A percentile compares a stretch with the other conserved stretches of the same genome.
Evolutionary conservation across 2,797 vertebrate species (phyloP).

Genomic region (Diplodus puntazzo): DNA sequence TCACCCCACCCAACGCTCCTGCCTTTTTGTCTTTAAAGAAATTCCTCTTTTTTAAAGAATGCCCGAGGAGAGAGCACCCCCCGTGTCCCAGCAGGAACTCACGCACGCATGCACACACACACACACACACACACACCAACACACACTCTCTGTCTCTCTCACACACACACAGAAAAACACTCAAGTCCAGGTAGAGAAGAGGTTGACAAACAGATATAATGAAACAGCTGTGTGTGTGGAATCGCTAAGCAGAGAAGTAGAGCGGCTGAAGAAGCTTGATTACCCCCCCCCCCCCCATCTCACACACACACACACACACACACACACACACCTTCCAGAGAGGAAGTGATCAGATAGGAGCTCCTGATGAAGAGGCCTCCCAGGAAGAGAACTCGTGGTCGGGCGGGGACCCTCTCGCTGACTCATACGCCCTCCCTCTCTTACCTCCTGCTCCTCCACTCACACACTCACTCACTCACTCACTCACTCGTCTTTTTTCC

Average conservation of each 20-base stretch:
- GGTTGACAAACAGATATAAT: constrained; percentile 65
- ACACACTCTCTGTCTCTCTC: constrained; percentile 6
- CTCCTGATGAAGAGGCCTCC: constrained; percentile 73
- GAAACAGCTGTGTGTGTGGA: constrained; percentile 41
- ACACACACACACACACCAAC: constrained; percentile 5
- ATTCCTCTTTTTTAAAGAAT: constrained; percentile 84
- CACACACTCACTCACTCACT: too few species aligned
- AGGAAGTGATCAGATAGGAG: constrained; percentile 76
- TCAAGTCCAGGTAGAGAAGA: constrained; percentile 57
- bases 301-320: constrained; percentile 34
- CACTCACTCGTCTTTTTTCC: constrained; percentile 67
- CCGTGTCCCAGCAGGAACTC: constrained; percentile 67
- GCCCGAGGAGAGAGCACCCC: constrained; percentile 72
- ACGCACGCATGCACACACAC: constrained; percentile 22
- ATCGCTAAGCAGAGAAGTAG: constrained; percentile 28
- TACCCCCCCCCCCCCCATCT: constrained; percentile 38
- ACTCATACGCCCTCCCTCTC: constrained; percentile 54
- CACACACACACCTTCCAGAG: constrained; percentile 49
- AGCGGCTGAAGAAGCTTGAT: constrained; percentile 60
- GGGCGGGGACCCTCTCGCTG: constrained; percentile 49
- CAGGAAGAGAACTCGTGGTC: constrained; percentile 71
- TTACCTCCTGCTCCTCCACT: constrained; percentile 65
- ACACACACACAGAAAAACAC: constrained; percentile 31
- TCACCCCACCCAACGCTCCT: constrained; percentile 67
- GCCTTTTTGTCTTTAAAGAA: constrained; percentile 85